These are phyloP conservation scores for Ormyrus pomaceus DNA, from an alignment of 2,888 invertebrate genomes.

Conservation along the genomic window DNA sequence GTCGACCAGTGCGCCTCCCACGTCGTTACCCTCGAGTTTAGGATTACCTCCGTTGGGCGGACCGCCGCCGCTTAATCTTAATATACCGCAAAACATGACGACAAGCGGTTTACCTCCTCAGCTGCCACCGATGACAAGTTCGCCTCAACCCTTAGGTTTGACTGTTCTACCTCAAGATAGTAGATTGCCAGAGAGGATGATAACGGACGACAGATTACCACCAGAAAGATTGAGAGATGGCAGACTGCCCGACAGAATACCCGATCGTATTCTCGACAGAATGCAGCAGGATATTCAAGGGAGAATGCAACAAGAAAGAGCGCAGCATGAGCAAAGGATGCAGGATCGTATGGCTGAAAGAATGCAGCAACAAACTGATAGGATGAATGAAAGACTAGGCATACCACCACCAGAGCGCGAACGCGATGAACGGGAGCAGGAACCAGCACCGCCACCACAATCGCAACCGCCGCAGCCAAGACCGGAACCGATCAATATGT, in stretches of 20 bases:
- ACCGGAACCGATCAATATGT: slow-evolving; percentile 68
- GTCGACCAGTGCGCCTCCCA: slow-evolving; percentile 61
- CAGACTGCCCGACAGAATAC: slow-evolving; percentile 48
- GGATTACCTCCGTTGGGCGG: slow-evolving; percentile 35
- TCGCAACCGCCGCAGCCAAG: slow-evolving; percentile 63
- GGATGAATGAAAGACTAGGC: slow-evolving; percentile 54
- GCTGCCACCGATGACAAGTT: slow-evolving; percentile 68
- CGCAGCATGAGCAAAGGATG: slow-evolving; percentile 56
- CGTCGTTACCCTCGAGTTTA: slow-evolving; percentile 37
- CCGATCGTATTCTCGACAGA: slow-evolving; percentile 44
- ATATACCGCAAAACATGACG: slow-evolving; percentile 71
- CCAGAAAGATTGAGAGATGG: slow-evolving; percentile 41
- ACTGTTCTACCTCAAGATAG: slow-evolving; percentile 67
- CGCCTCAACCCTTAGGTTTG: slow-evolving; percentile 70
- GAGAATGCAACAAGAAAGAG: slow-evolving; percentile 28
- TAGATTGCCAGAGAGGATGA: slow-evolving; percentile 53
- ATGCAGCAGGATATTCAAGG: slow-evolving; percentile 25
- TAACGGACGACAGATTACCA: slow-evolving; percentile 46
- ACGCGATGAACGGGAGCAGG: slow-evolving; percentile 61
- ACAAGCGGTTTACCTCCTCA: slow-evolving; percentile 60
- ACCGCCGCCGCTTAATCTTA: slow-evolving; percentile 70
- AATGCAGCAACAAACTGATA: slow-evolving; percentile 45
- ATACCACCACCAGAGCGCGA: slow-evolving; percentile 23
- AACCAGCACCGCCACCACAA: slow-evolving; percentile 46
- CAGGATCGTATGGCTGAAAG: slow-evolving; percentile 65